A percentile compares a stretch with the other conserved stretches of the same genome.
Conservation (phyloP, 2,797 vertebrate species). For the Podarcis siculus region DNA sequence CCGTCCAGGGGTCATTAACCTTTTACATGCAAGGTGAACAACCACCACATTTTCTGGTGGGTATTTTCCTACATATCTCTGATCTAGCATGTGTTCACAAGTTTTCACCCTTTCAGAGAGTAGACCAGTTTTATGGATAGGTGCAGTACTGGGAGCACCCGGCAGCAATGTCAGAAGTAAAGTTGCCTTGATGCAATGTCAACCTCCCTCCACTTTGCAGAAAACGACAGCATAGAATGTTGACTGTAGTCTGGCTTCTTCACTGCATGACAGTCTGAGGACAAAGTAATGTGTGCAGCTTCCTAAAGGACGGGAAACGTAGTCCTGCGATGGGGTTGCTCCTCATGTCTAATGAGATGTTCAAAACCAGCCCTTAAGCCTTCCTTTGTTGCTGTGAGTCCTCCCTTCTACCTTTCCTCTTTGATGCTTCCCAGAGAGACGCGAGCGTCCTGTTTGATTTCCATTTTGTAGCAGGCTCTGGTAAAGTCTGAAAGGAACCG, state of each 20-base stretch:
- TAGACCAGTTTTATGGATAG: background rate
- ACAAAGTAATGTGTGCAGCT: background rate
- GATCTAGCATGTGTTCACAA: background rate
- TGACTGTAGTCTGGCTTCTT: background rate
- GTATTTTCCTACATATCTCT: background rate
- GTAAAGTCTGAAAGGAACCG: background rate
- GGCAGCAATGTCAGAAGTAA: background rate
- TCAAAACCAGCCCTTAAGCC: background rate
- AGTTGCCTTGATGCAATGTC: background rate
- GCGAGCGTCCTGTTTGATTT: background rate
- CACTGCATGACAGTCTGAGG: background rate
- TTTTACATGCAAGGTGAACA: background rate
- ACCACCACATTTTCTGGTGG: background rate
- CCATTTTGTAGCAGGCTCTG: background rate
- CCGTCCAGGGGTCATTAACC: no score
- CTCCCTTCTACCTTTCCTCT: background rate
- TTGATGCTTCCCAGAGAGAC: background rate
- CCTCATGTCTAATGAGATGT: background rate
- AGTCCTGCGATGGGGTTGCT: background rate
- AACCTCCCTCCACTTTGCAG: no score
- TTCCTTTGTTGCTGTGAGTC: background rate
- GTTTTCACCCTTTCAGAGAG: background rate
- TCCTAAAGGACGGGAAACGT: background rate
- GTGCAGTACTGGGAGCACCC: background rate
- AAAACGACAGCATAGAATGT: background rate